These are phyloP conservation scores for Coenonympha glycerion DNA, from an alignment of 2,888 invertebrate species.

Conservation along the genomic window DNA sequence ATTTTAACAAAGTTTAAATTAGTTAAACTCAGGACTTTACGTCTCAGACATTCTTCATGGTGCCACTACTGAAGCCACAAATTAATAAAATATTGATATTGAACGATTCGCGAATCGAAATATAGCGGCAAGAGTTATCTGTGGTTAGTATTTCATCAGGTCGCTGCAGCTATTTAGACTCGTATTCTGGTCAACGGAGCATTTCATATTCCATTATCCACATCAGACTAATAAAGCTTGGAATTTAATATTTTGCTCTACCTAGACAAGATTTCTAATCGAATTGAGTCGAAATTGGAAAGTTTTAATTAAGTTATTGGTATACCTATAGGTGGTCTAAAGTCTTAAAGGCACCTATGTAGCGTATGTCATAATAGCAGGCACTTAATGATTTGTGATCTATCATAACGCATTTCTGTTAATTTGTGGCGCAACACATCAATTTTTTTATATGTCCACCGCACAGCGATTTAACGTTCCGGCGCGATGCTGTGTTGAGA, in stretches of 20 bases:
- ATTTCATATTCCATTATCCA: neutral
- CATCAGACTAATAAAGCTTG: neutral
- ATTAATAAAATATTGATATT: constrained; percentile 14
- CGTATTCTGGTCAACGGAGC: neutral
- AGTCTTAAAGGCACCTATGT: too few species aligned
- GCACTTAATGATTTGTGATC: too few species aligned
- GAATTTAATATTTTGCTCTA: neutral
- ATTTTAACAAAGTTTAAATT: too few species aligned
- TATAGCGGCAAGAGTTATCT: neutral
- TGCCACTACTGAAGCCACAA: neutral
- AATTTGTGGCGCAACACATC: too few species aligned
- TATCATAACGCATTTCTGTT: too few species aligned
- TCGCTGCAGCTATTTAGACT: neutral
- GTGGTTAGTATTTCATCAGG: neutral
- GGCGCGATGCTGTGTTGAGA: too few species aligned
- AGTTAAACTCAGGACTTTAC: neutral
- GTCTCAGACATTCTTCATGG: neutral
- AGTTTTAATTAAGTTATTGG: neutral
- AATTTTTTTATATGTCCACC: too few species aligned
- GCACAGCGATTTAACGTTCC: too few species aligned
- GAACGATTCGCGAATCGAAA: neutral
- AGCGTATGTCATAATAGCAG: too few species aligned
- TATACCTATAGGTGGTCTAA: too few species aligned
- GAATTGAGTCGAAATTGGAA: neutral
- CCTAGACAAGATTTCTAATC: neutral